Conservation (phyloP, 2,888 invertebrate genomes). For the Melanotus villosus region DNA sequence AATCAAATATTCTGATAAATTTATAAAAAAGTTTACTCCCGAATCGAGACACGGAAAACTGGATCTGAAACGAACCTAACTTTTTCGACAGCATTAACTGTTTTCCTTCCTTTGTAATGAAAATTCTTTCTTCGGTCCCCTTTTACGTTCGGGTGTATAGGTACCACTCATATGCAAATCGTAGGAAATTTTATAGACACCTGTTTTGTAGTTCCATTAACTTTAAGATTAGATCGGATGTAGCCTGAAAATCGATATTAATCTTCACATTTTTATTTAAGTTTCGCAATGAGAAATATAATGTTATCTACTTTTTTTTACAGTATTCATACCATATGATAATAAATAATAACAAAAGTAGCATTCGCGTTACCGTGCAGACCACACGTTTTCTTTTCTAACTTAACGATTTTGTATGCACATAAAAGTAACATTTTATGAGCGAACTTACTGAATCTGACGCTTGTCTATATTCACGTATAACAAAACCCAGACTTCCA, state of each 20-base stretch:
- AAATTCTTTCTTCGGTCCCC: no score
- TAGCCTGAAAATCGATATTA: no score
- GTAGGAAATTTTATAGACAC: no score
- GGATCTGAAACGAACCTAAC: not conserved
- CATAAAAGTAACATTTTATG: constrained; percentile 11
- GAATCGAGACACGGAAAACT: not conserved
- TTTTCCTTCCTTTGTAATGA: no score
- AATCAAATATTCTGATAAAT: constrained; percentile 32
- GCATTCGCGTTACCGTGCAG: not conserved
- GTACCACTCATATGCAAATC: no score
- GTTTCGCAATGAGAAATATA: no score
- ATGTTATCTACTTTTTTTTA: no score
- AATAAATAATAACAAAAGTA: not conserved
- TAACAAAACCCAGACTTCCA: constrained; percentile 13
- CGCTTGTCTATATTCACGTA: constrained; percentile 11
- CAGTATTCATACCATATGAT: not conserved
- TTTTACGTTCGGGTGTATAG: no score
- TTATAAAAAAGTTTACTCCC: not conserved
- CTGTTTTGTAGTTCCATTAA: no score
- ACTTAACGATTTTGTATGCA: constrained; percentile 19
- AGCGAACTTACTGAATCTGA: constrained; percentile 5
- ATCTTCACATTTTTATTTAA: no score
- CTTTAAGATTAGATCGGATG: no score
- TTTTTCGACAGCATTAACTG: not conserved
- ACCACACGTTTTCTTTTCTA: not conserved